Base-by-base conservation (phyloP, 1,140 invertebrate species). In the Halictus rubicundus region DNA sequence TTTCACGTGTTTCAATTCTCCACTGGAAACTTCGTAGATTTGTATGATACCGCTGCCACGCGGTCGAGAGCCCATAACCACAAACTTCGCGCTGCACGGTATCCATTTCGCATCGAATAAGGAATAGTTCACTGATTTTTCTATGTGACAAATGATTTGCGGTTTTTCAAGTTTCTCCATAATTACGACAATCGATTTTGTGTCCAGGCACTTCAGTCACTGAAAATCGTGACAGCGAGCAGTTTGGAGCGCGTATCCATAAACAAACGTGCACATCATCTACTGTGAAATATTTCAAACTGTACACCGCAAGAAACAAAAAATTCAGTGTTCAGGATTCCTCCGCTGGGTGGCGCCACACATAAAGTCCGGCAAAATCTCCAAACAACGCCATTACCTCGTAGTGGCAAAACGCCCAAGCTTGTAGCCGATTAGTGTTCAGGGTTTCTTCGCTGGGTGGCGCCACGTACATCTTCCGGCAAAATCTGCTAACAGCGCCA, bases 91-190 rank as follows among this genome's bases (percentile, higher is more conserved):
- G 14, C 97, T 98, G 85, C 96, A 96, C 1, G 98, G 98, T 87
- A 99, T 96, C 98, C 98, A 99, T 94, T 97, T 97, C n/a, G 95
- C 94, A 89, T 99, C 98, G 91, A 98, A 98, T 23, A 98, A 89
- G 9, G 97, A 97, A 93, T 97, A 98, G 90, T 97, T 95, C 2
- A 98, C 88, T 46, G 95, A 94, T 91, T 97, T 96, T 89, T 99
- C 96, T 23, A 96, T 94, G 90, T 99, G 97, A 75, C 96, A 95
- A 83, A 99, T 97, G 84, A 99, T 96, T 93, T 98, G 97, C 0
- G 98, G 97, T 84, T 98, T 98, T 75, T 96, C 95, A 90, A 97
- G 79, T 19, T 87, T 79, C 27, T 94, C 93, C 91, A 93, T 92
- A 3, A 54, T 52, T 65, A 7, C 16, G 0, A n/a, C 46, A 57